These are phyloP conservation scores for Thymelicus acteon DNA, from an alignment of 2,888 invertebrate species.

Conservation along the genomic window DNA sequence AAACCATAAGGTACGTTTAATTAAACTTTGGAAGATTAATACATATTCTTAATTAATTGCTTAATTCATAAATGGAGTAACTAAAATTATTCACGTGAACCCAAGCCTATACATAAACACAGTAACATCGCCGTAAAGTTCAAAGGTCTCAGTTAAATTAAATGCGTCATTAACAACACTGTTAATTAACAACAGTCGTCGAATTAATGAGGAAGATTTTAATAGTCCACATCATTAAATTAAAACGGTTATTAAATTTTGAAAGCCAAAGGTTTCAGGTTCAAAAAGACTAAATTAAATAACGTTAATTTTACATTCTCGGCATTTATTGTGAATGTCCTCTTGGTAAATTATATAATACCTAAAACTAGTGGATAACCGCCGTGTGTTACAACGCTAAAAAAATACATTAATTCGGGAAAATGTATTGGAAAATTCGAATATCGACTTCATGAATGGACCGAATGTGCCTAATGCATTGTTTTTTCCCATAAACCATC, in stretches of 20 bases:
- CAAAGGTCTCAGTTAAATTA: not conserved
- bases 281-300: not conserved
- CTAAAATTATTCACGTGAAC: not conserved
- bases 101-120: not conserved
- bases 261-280: not conserved
- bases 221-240: not conserved
- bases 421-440: too few relatives aligned
- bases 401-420: too few relatives aligned
- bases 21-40: too few relatives aligned
- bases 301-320: not conserved
- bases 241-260: slow-evolving; percentile 1
- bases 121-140: not conserved
- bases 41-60: too few relatives aligned
- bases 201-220: slow-evolving; percentile 3
- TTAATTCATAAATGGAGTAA: too few relatives aligned
- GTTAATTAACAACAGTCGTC: not conserved
- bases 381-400: too few relatives aligned
- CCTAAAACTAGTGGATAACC: too few relatives aligned
- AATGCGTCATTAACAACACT: not conserved
- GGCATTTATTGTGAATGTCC: not conserved
- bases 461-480: too few relatives aligned
- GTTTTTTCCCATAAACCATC: too few relatives aligned
- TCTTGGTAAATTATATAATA: too few relatives aligned
- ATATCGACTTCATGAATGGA: too few relatives aligned
- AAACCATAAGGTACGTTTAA: too few relatives aligned